Conservation (phyloP, 2,797 vertebrate genomes). For the Pseudocheirus occidentalis region DNA sequence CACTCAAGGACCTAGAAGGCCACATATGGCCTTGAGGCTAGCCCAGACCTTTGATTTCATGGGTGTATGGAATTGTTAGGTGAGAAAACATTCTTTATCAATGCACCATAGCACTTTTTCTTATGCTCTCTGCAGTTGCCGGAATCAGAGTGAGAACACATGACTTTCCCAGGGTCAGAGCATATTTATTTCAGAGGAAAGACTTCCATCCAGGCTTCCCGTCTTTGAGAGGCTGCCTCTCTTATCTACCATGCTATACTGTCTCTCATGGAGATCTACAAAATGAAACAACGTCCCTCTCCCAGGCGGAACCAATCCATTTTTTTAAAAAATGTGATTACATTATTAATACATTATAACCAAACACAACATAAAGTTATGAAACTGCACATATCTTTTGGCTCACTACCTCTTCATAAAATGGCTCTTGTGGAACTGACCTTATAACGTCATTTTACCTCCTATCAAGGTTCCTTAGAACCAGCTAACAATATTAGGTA, state of each 20-base stretch:
- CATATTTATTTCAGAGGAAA: background rate
- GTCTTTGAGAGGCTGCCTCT: background rate
- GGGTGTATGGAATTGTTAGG: background rate
- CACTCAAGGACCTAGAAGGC: too few relatives aligned
- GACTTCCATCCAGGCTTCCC: background rate
- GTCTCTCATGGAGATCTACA: background rate
- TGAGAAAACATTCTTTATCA: background rate
- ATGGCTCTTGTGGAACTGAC: background rate
- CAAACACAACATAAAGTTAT: background rate
- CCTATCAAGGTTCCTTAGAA: background rate
- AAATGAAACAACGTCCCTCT: background rate
- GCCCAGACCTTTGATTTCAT: background rate
- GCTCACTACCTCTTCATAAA: background rate
- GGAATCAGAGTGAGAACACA: background rate
- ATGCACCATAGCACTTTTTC: background rate
- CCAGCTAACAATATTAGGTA: background rate
- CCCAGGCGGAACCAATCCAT: background rate
- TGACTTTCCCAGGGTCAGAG: background rate
- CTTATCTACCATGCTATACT: background rate
- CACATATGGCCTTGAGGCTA: too few relatives aligned
- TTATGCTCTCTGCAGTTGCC: background rate
- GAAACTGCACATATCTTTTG: background rate
- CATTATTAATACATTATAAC: background rate
- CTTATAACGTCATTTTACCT: background rate
- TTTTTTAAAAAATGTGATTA: background rate